phyloP scores from a whole-genome alignment of 2,113 vertebrate genomes.

The Pseudopipra pipra region DNA sequence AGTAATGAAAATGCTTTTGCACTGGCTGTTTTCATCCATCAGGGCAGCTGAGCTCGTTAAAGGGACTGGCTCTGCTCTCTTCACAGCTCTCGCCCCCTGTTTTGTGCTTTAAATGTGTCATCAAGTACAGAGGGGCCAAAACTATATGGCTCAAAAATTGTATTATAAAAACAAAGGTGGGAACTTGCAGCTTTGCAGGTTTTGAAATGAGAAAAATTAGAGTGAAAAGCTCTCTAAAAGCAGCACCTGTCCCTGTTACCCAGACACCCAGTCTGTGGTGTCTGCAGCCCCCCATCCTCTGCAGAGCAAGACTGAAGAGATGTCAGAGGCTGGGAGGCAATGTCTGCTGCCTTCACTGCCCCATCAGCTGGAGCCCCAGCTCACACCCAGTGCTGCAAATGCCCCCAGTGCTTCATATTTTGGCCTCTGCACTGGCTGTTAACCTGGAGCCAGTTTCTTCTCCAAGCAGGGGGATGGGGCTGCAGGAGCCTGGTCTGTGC shows the following conservation, averaged over 20 bases:
- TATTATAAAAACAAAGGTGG: background rate
- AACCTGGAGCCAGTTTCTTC: background rate
- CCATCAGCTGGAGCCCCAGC: background rate
- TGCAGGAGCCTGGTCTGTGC: fast-evolving
- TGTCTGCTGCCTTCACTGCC: background rate
- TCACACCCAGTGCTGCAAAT: background rate
- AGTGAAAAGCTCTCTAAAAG: background rate
- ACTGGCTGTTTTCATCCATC: background rate
- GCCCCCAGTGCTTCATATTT: background rate
- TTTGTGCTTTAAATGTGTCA: background rate
- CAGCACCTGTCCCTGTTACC: background rate
- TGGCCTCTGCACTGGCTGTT: background rate
- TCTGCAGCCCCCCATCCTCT: background rate
- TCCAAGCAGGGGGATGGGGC: background rate
- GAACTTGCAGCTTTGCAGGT: background rate
- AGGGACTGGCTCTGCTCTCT: background rate
- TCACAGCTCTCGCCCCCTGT: background rate
- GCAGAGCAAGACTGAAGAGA: background rate
- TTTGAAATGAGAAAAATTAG: background rate
- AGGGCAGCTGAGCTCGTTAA: background rate
- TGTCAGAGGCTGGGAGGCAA: background rate
- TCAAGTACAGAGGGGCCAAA: background rate
- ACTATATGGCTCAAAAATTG: fast-evolving
- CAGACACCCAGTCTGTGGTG: background rate
- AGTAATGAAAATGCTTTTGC: background rate